phyloP scores from a whole-genome alignment of 2,888 invertebrate species.

The Volucella inflata region DNA sequence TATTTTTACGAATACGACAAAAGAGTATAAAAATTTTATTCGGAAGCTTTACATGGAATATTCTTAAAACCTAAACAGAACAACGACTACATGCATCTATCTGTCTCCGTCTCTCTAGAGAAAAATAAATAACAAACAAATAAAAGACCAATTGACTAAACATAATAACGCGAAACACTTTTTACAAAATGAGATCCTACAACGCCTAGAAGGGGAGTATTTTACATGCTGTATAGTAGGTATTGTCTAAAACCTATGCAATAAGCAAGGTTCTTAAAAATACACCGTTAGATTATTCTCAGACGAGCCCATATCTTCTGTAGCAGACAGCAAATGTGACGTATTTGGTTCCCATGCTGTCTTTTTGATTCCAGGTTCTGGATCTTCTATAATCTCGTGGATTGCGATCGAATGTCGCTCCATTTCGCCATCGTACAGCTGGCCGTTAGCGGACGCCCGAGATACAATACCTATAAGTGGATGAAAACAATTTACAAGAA shows the following conservation, averaged over 20 bases:
- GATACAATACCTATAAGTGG: conserved; percentile 84
- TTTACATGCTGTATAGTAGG: conserved; percentile 47
- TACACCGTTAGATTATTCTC: conserved; percentile 86
- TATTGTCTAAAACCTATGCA: neutral
- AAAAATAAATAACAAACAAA: conserved; percentile 57
- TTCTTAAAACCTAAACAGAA: conserved; percentile 47
- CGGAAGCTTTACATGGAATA: conserved; percentile 66
- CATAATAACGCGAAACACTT: conserved; percentile 44
- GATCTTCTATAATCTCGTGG: conserved; percentile 72
- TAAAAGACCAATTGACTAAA: conserved; percentile 33
- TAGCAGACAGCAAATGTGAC: conserved; percentile 81
- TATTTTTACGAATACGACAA: conserved; percentile 47
- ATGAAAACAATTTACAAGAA: conserved; percentile 66
- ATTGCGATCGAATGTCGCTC: conserved; percentile 81
- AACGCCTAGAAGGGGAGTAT: conserved; percentile 34
- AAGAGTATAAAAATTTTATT: conserved; percentile 37
- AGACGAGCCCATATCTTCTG: conserved; percentile 83
- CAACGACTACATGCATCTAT: neutral
- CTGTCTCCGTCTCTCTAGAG: conserved; percentile 1
- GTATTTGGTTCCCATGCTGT: conserved; percentile 81
- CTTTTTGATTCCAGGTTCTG: conserved; percentile 79
- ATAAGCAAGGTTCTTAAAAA: conserved; percentile 82
- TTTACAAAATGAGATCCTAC: conserved; percentile 72
- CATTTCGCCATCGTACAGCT: conserved; percentile 84
- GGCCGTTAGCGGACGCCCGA: conserved; percentile 83